phyloP scores from a whole-genome alignment of 2,797 vertebrate genomes.

The Hylomyscus alleni region DNA sequence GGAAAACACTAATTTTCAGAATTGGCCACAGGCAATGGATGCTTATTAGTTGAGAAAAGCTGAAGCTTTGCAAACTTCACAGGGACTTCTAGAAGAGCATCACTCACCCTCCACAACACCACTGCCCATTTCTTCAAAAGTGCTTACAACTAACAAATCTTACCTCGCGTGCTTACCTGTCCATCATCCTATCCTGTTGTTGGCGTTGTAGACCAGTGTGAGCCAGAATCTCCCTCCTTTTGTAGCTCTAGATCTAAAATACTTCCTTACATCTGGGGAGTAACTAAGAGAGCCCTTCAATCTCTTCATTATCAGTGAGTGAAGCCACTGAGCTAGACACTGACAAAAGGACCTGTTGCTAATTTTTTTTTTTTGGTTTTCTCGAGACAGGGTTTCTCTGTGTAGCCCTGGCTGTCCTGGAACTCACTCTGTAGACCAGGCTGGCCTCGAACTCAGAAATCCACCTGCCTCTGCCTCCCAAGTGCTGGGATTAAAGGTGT shows the following conservation, averaged over 20 bases:
- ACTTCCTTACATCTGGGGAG: background rate
- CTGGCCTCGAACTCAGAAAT: no score
- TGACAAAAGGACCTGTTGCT: background rate
- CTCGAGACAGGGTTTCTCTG: no score
- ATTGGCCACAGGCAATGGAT: background rate
- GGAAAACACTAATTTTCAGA: slow-evolving; percentile 35
- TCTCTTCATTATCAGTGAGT: background rate
- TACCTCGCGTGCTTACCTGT: background rate
- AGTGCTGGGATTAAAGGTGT: no score
- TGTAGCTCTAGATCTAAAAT: background rate
- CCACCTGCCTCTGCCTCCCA: no score
- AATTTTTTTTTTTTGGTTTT: no score
- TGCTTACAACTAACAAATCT: background rate
- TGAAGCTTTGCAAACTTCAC: background rate
- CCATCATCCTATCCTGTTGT: no score
- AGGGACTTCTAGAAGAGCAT: background rate
- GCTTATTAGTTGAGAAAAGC: slow-evolving; percentile 29
- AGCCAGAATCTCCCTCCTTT: background rate
- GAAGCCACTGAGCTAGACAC: background rate
- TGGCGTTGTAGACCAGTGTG: background rate
- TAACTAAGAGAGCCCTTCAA: slow-evolving; percentile 17
- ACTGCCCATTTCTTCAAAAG: background rate
- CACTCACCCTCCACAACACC: accelerated
- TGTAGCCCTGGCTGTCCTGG: no score
- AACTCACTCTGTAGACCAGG: no score